Evolutionary conservation across 2,113 vertebrate species (phyloP), one percentile per base, ranked within the genome.

Genomic region (Leptosomus discolor): DNA sequence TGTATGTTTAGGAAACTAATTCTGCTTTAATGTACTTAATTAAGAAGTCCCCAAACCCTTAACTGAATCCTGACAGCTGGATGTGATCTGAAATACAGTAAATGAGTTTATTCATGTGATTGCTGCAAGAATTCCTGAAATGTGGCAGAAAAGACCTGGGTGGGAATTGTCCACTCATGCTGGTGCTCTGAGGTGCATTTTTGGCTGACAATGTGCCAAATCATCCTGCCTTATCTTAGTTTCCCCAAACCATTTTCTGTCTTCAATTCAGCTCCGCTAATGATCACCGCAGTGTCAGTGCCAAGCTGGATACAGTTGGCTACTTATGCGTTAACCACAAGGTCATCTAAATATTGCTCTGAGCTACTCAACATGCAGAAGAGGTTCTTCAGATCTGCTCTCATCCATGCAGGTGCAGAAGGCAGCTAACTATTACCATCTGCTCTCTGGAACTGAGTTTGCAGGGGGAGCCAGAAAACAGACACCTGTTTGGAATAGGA

Each of bases 391-490:
- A 85, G 91, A 80, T 85, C 85, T 96, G 54, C 75, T 95, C 41
- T 94, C 91, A 94, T 91, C 69, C 84, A 12, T 95, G 92, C 94
- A 96, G 95, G 95, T 96, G 91, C 96, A 96, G 94, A 94, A 96
- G 89, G 95, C 89, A 92, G 60, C 89, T 95, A 94, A 97, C 74
- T 92, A 61, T 85, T 94, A 83, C 95, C 97, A 97, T 97, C 96
- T 97, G 97, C 64, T 91, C 84, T 54, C 74, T 96, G 94, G 91
- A 95, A 83, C 23, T 36, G 20, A 5, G 4, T 93, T 94, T 93
- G 45, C 61, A 74, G 85, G 34, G n/a, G 10, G 12, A 94, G 89
- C 87, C 92, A 96, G 84, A 48, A 95, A 96, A 41, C 29, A 94
- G 81, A 90, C 93, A 97, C 89, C 91, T 93, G 87, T 94, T 95